These are phyloP conservation scores for Gnathonemus longibarbis DNA, from an alignment of 2,113 vertebrate species.

Conservation along the genomic window DNA sequence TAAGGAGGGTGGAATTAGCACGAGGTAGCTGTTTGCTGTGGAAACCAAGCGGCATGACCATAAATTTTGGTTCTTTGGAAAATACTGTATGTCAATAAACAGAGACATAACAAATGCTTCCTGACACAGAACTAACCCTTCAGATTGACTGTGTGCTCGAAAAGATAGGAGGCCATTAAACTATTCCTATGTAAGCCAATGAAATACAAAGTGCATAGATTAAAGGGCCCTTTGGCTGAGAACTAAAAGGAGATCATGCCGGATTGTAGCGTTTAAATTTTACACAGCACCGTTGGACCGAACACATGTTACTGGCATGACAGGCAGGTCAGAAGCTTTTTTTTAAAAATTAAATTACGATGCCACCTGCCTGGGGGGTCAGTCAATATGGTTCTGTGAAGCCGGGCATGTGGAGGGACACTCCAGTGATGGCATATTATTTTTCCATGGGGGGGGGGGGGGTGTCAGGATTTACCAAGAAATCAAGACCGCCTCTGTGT, in stretches of 20 bases:
- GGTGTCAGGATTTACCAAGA: slow-evolving; percentile 61
- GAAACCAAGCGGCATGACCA: not conserved
- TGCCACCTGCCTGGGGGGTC: not conserved
- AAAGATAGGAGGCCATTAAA: not conserved
- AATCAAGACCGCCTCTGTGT: slow-evolving; percentile 54
- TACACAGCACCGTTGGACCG: not conserved
- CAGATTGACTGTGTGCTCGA: not conserved
- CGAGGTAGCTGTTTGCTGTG: not conserved
- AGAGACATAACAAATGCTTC: not conserved
- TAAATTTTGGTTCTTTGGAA: not conserved
- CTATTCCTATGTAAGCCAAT: not conserved
- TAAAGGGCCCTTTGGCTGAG: not conserved
- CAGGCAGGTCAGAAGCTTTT: not conserved
- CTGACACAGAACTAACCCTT: not conserved
- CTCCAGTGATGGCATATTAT: slow-evolving; percentile 48
- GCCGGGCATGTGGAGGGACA: slow-evolving; percentile 22
- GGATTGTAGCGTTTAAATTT: not conserved
- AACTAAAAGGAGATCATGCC: not conserved
- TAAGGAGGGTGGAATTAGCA: not conserved
- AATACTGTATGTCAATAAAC: not conserved
- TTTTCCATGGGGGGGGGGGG: slow-evolving; percentile 41
- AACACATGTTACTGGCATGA: not conserved
- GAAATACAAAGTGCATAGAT: not conserved
- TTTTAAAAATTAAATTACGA: not conserved
- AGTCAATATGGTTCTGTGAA: slow-evolving; percentile 5